These are phyloP conservation scores for Zeuzera pyrina DNA, from an alignment of 2,888 invertebrate species.

Conservation along the genomic window DNA sequence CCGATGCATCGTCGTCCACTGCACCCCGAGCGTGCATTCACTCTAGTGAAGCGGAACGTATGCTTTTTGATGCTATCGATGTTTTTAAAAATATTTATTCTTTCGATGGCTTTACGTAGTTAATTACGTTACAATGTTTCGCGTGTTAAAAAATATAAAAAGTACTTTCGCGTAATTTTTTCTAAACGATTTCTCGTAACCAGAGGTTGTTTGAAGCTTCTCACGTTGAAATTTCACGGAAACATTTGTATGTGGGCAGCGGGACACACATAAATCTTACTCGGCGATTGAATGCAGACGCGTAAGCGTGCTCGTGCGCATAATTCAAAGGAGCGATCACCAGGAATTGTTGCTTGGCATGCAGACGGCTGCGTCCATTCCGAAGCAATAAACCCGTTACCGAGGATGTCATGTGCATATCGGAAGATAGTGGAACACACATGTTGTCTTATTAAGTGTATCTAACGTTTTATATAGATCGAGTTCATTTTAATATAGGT, in stretches of 20 bases:
- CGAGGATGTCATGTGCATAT: constrained; percentile 58
- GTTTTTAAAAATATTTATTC: no score
- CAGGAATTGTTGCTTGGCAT: constrained; percentile 64
- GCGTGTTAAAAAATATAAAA: no score
- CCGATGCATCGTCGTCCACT: constrained; percentile 24
- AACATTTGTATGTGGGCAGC: constrained; percentile 48
- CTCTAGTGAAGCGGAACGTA: constrained; percentile 31
- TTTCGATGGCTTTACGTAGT: no score
- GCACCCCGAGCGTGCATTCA: constrained; percentile 33
- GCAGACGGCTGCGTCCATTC: constrained; percentile 60
- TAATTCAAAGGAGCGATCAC: constrained; percentile 68
- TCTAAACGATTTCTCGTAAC: no score
- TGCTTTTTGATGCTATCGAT: no score
- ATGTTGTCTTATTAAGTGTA: no score
- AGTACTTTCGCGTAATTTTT: no score
- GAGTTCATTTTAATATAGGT: no score
- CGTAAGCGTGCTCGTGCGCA: constrained; percentile 60
- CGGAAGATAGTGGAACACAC: no score
- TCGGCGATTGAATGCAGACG: constrained; percentile 59
- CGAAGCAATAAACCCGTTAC: constrained; percentile 66
- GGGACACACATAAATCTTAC: constrained; percentile 54
- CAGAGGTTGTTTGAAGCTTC: no score
- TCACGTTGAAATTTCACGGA: constrained; percentile 45
- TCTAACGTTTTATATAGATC: no score
- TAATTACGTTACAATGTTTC: no score